Evolutionary conservation across 1,140 invertebrate species (phyloP).

Genomic region (Nylanderia fulva): DNA sequence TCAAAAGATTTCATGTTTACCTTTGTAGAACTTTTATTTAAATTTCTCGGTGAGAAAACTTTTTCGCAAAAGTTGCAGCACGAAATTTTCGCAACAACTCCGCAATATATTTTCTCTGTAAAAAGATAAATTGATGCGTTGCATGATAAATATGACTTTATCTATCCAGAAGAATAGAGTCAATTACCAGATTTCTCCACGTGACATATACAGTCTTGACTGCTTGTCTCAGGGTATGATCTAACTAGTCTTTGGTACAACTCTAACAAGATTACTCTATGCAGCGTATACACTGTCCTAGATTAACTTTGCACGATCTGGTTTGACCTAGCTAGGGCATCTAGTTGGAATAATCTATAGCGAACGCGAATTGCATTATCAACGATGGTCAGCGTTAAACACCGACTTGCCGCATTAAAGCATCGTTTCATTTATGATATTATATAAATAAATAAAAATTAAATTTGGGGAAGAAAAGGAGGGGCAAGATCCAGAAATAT

Average conservation of each 20-base stretch:
- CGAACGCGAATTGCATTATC: slow-evolving; percentile 31
- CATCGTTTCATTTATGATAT: background rate
- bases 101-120: background rate
- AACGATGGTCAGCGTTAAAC: slow-evolving; percentile 18
- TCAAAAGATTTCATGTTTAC: background rate
- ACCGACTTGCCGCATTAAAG: background rate
- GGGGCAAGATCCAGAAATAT: no score
- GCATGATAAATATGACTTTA: slow-evolving; percentile 29
- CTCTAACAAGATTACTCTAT: slow-evolving; percentile 57
- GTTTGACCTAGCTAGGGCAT: slow-evolving; percentile 9
- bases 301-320: slow-evolving; percentile 52
- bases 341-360: slow-evolving; percentile 38
- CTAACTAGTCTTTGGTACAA: slow-evolving; percentile 43
- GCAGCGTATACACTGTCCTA: slow-evolving; percentile 32
- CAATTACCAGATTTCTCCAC: slow-evolving; percentile 19
- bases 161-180: slow-evolving; percentile 4
- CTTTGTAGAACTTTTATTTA: background rate
- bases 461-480: no score
- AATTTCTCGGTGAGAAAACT: background rate
- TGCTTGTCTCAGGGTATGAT: slow-evolving; percentile 39
- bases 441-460: background rate
- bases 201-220: background rate
- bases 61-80: background rate
- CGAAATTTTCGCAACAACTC: background rate
- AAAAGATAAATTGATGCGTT: background rate